Base-by-base conservation (phyloP, 2,113 vertebrate species). In the Cottus gobio region DNA sequence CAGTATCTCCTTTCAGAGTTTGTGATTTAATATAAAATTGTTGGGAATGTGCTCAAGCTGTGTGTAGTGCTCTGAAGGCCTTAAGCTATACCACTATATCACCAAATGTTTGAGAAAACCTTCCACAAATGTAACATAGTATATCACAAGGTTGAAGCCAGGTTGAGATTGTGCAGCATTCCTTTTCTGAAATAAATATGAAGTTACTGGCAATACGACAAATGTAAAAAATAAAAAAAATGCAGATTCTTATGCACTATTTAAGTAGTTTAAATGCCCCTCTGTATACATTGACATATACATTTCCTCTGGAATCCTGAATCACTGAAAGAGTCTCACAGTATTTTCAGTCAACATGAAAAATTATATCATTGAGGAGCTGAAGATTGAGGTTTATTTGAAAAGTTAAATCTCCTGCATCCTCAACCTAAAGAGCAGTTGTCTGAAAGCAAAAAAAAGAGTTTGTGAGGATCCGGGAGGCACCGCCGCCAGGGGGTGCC, bases 1-100 rank as follows among this genome's bases (percentile, higher is more conserved):
- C 13, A n/a, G 62, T 44, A 67, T 87, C 79, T 61, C 18, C 57
- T 85, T 87, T 82, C 70, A 81, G 54, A 71, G 69, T 62, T 39
- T 42, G 68, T 26, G 62, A 74, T 74, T 64, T 79, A 57, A 72
- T 72, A 78, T 57, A 69, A 79, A 77, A 71, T 56, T 52, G 20
- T 7, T 77, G 77, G 31, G 65, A 79, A 54, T 70, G 31, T 73
- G 63, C 31, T 79, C 16, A 48, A 72, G 63, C 63, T 75, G 60
- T 57, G 34, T 50, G 6, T 11, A 80, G 65, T 48, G 46, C 48
- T 71, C 16, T 44, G 9, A 62, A 83, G 16, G 28, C 26, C 26
- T 11, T 73, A 4, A 39, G 37, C n/a, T 57, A 7, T 37, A 82
- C 71, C 44, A 50, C 22, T 75, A 34, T 60, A 46, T 79, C 81